Percentiles rank a stretch among this genome's conserved stretches.
These are phyloP conservation scores for Xylocampa areola DNA, from an alignment of 2,888 invertebrate species.

Conservation along the genomic window DNA sequence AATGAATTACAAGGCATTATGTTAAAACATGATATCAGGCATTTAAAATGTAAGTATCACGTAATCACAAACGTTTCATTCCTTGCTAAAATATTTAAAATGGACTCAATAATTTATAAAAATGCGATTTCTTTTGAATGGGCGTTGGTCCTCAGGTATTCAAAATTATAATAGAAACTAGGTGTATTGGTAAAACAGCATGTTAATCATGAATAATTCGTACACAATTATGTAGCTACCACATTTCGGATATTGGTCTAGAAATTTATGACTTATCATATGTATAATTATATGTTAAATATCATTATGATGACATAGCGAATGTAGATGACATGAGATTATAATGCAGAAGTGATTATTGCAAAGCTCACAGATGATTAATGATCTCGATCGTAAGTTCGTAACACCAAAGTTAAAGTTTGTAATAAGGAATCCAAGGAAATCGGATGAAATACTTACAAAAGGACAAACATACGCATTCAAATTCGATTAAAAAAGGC, in stretches of 20 bases:
- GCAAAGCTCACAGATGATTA: too few species aligned
- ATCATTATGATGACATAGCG: too few species aligned
- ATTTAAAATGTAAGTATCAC: not conserved
- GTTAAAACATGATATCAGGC: not conserved
- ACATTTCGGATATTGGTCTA: not conserved
- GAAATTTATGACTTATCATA: not conserved
- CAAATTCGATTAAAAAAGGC: too few species aligned
- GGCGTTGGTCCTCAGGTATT: not conserved
- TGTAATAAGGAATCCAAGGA: too few species aligned
- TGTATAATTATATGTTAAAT: not conserved
- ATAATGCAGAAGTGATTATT: too few species aligned
- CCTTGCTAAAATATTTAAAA: not conserved
- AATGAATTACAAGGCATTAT: not conserved
- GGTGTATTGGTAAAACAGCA: conserved; percentile 1
- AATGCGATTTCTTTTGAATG: conserved; percentile 23
- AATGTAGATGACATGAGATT: too few species aligned
- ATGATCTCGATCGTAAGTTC: too few species aligned
- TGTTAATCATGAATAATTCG: not conserved
- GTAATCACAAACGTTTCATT: not conserved
- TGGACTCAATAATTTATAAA: conserved; percentile 3
- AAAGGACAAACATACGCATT: too few species aligned
- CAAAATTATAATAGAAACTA: conserved; percentile 5
- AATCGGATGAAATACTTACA: too few species aligned
- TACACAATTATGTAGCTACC: not conserved
- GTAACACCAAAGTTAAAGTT: too few species aligned